Conservation (phyloP, 2,797 vertebrate species). For the Sylvia borin region DNA sequence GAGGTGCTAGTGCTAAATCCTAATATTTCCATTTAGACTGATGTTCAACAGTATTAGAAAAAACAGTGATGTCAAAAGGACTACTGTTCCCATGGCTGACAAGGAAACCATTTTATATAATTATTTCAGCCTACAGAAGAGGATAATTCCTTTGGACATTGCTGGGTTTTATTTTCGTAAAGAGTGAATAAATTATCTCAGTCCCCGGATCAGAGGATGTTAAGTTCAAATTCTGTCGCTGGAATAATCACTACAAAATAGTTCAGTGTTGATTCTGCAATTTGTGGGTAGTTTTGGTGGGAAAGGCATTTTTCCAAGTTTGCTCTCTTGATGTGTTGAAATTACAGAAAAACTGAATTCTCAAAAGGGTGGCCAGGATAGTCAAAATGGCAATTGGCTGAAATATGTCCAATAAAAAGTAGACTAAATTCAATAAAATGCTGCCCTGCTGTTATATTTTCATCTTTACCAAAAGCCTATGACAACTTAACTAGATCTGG, state of each 20-base stretch:
- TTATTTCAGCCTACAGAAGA: conserved; percentile 64
- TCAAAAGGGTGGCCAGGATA: conserved; percentile 52
- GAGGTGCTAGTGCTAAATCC: background rate
- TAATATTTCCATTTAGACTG: conserved; percentile 27
- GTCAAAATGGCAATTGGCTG: conserved; percentile 46
- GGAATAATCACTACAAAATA: conserved; percentile 67
- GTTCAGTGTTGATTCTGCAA: conserved; percentile 74
- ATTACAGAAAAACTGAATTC: conserved; percentile 67
- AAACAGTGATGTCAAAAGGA: conserved; percentile 43
- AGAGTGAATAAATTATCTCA: conserved; percentile 70
- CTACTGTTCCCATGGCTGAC: conserved; percentile 59
- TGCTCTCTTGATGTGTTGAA: conserved; percentile 58
- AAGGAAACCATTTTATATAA: conserved; percentile 69
- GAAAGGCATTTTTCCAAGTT: conserved; percentile 66
- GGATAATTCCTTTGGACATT: conserved; percentile 58
- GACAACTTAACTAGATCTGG: conserved; percentile 23
- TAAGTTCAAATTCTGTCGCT: conserved; percentile 56
- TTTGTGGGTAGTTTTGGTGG: conserved; percentile 72
- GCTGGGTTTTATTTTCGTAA: conserved; percentile 59
- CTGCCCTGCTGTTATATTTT: conserved; percentile 8
- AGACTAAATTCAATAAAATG: conserved; percentile 44
- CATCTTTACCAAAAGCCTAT: background rate
- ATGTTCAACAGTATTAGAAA: conserved; percentile 42
- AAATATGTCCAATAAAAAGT: conserved; percentile 17
- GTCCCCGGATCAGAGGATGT: conserved; percentile 60